Evolutionary conservation across 2,888 invertebrate species (phyloP).

Genomic region (Ryuthela nishihirai): DNA sequence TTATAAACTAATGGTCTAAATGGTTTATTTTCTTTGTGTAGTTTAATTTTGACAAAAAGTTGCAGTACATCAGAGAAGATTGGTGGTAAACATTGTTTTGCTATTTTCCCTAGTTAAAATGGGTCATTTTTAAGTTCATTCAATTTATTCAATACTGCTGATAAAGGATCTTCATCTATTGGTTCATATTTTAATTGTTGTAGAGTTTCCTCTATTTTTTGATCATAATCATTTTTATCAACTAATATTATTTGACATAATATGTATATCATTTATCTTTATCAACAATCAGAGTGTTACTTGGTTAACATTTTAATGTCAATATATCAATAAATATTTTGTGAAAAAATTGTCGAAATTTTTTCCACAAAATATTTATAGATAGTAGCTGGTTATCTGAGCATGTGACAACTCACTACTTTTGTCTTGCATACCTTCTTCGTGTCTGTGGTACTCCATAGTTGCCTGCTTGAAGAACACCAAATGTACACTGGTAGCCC

Average conservation of each 20-base stretch:
- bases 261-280: neutral
- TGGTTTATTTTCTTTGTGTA: too few relatives aligned
- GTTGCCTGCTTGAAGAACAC: conserved; percentile 78
- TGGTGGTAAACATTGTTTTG: too few relatives aligned
- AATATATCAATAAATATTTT: too few relatives aligned
- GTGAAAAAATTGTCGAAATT: too few relatives aligned
- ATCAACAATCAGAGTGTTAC: neutral
- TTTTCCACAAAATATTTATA: too few relatives aligned
- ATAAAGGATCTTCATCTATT: neutral
- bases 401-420: neutral
- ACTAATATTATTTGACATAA: neutral
- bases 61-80: too few relatives aligned
- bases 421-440: conserved; percentile 55
- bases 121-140: too few relatives aligned
- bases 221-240: neutral
- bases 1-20: too few relatives aligned
- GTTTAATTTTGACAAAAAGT: too few relatives aligned
- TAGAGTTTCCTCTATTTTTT: neutral
- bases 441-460: conserved; percentile 81
- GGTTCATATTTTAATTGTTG: neutral
- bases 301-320: too few relatives aligned
- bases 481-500: conserved; percentile 84
- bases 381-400: neutral
- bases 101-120: too few relatives aligned
- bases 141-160: neutral